These are phyloP conservation scores for human DNA, from an alignment of 2,113 vertebrate species.

Conservation along the genomic window DNA sequence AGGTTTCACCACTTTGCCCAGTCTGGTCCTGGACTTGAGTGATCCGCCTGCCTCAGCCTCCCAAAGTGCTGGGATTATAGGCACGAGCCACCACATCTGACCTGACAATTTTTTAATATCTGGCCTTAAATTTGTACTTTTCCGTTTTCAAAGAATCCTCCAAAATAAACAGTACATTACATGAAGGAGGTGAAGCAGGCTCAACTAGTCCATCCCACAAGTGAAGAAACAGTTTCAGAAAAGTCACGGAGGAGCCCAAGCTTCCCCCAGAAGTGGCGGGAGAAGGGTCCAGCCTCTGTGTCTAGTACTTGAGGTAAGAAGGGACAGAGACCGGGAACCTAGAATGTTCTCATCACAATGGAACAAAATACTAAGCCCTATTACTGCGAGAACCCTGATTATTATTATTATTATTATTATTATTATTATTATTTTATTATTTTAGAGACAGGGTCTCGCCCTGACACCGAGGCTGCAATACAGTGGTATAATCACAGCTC, in stretches of 20 bases:
- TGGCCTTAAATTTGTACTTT: background rate
- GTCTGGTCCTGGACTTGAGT: too few species aligned
- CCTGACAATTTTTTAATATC: background rate
- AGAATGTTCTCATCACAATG: background rate
- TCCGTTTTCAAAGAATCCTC: background rate
- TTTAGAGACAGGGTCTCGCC: background rate
- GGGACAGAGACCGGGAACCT: background rate
- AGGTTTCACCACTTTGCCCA: too few species aligned
- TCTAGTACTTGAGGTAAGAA: background rate
- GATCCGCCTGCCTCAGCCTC: too few species aligned
- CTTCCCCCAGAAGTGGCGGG: fast-evolving
- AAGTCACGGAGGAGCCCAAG: background rate
- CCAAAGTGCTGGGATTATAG: too few species aligned
- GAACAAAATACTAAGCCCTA: background rate
- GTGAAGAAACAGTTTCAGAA: background rate
- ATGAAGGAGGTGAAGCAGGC: background rate
- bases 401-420: background rate
- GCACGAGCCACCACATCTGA: too few species aligned
- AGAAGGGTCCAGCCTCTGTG: background rate
- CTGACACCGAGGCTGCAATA: background rate
- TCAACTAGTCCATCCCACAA: background rate
- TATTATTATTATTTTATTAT: background rate
- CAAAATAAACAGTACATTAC: too few species aligned
- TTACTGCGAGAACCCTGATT: background rate
- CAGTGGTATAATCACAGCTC: too few species aligned